Evolutionary conservation across 2,888 invertebrate genomes (phyloP).

Genomic region (Xanthorhoe spadicearia): DNA sequence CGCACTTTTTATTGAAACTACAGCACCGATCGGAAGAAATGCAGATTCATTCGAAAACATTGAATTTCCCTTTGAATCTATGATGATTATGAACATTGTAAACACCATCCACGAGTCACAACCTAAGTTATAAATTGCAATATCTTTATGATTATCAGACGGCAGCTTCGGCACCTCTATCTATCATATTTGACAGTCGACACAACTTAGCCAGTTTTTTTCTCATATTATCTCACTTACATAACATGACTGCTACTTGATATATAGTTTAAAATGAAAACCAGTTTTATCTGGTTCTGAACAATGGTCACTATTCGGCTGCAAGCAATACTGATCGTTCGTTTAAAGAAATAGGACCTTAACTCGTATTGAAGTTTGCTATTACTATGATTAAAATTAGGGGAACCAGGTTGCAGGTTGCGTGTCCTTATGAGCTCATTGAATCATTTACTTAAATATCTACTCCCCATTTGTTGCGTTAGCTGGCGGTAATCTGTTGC

Average conservation of each 20-base stretch:
- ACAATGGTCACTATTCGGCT: conserved; percentile 35
- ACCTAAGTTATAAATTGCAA: no score
- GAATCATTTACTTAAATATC: conserved; percentile 22
- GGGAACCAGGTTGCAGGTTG: conserved; percentile 40
- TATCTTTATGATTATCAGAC: no score
- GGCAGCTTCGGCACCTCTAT: no score
- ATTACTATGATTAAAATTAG: conserved; percentile 36
- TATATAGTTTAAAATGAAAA: conserved; percentile 44
- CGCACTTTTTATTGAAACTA: no score
- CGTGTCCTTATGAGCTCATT: conserved; percentile 28
- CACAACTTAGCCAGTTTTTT: not conserved
- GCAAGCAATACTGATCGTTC: conserved; percentile 6
- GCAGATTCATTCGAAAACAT: no score
- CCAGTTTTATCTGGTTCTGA: conserved; percentile 49
- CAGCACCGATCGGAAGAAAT: no score
- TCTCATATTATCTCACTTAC: not conserved
- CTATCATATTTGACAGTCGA: not conserved
- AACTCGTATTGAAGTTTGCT: conserved; percentile 10
- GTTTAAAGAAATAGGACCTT: conserved; percentile 1
- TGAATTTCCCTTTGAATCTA: no score
- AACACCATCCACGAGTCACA: no score
- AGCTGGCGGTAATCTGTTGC: no score
- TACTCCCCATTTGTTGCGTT: not conserved
- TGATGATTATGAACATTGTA: no score
- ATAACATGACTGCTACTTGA: conserved; percentile 29